Evolutionary conservation across 2,113 vertebrate species (phyloP), one percentile per base, ranked within the genome.

Genomic region (Grantiella picta): DNA sequence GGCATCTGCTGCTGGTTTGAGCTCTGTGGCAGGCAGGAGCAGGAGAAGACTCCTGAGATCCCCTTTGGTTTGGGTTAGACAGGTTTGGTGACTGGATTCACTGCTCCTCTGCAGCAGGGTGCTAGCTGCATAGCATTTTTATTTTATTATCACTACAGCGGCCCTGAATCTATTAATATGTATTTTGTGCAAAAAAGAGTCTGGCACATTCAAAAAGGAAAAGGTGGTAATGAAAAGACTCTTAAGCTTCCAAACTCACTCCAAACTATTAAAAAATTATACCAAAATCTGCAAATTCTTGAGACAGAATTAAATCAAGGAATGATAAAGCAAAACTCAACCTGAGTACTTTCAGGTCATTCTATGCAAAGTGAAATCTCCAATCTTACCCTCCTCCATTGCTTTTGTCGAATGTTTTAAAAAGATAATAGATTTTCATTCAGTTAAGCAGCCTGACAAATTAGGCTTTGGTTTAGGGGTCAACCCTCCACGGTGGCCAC

Each of bases 181-280:
- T 29, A 54, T 89, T 93, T 85, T 80, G 83, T 82, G 63, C 45
- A 96, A 94, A 96, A 95, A 86, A 7, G 40, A 88, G 95, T 97
- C 96, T 96, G 75, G 72, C 95, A 91, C 94, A 92, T 86, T 79
- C 33, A 73, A 77, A 86, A 94, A 89, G 28, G 42, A 72, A 94
- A 96, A 95, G 72, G 79, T 92, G 91, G 90, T 79, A 95, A 95
- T 80, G 84, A 93, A 86, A 57, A 96, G 21, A 60, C 27, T 92
- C 47, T 93, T 28, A 75, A 93, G 63, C 27, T 83, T 71, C 70
- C 80, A 69, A 94, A 69, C 10, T 76, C 50, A n/a, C 49, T 83
- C 57, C 54, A 64, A 95, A 89, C 40, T 75, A 85, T 75, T 64
- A 66, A 38, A 69, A 81, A 87, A 23, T 3, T 50, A 35, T 12